Conservation (phyloP, 1,140 invertebrate genomes). For the Euschistus heros region DNA sequence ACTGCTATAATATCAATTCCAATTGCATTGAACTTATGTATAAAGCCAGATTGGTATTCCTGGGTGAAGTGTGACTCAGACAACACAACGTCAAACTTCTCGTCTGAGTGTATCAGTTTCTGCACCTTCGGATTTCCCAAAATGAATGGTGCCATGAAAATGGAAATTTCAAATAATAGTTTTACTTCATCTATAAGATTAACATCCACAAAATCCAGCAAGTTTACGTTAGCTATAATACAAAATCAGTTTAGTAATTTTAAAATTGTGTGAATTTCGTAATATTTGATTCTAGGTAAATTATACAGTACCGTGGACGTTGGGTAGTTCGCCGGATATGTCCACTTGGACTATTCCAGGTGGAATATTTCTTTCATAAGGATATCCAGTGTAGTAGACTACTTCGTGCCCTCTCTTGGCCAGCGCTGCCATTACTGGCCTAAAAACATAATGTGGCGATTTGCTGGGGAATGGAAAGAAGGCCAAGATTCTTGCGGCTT, state of each 20-base stretch:
- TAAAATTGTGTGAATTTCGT: no score
- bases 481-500: constrained; percentile 23
- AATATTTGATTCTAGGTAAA: no score
- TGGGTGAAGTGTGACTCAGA: constrained; percentile 33
- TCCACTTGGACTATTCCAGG: no score
- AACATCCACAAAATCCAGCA: no score
- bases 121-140: background rate
- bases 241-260: no score
- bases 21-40: constrained; percentile 31
- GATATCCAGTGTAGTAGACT: constrained; percentile 26
- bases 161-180: no score
- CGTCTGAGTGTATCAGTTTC: background rate
- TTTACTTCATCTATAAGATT: no score
- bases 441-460: constrained; percentile 26
- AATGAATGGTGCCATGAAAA: no score
- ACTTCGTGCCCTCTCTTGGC: constrained; percentile 31
- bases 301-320: no score
- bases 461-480: constrained; percentile 23
- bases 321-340: no score
- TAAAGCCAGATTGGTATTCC: constrained; percentile 32
- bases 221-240: no score
- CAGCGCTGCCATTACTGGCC: constrained; percentile 25
- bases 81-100: constrained; percentile 33
- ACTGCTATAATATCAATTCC: background rate
- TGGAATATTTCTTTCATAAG: background rate